A percentile compares a stretch with the other conserved stretches of the same genome.
phyloP scores from a whole-genome alignment of 2,888 invertebrate species.

The Caenorhabditis drosophilae region DNA sequence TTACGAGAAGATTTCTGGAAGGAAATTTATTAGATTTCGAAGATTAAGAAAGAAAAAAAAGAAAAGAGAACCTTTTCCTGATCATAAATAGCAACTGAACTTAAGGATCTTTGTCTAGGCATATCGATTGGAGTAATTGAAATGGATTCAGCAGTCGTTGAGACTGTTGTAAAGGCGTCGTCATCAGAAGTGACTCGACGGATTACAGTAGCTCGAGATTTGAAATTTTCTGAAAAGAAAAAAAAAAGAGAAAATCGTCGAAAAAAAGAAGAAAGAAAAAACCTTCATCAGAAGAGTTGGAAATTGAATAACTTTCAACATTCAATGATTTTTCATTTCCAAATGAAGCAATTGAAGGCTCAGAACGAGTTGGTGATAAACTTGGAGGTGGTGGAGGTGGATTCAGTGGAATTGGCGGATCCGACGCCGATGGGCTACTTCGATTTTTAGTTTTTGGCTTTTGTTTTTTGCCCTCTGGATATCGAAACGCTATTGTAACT shows the following conservation, averaged over 20 bases:
- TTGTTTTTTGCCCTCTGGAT: not conserved
- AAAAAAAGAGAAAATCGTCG: no score
- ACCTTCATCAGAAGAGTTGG: slow-evolving; percentile 28
- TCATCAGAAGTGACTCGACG: slow-evolving; percentile 42
- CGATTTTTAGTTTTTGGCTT: not conserved
- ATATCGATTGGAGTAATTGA: slow-evolving; percentile 56
- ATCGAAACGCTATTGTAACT: slow-evolving; percentile 7
- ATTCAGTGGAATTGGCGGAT: slow-evolving; percentile 25
- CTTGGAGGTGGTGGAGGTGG: slow-evolving; percentile 25
- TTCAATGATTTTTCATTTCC: no score
- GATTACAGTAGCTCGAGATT: slow-evolving; percentile 39
- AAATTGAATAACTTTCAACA: slow-evolving; percentile 6
- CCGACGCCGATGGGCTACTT: slow-evolving; percentile 28
- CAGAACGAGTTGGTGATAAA: slow-evolving; percentile 19
- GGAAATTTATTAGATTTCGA: not conserved
- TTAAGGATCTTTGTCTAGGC: slow-evolving; percentile 45
- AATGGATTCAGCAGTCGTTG: slow-evolving; percentile 49
- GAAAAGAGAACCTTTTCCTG: slow-evolving; percentile 37
- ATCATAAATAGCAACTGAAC: slow-evolving; percentile 53
- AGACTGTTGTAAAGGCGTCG: slow-evolving; percentile 46
- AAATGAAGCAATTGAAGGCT: slow-evolving; percentile 37
- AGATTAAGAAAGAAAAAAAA: no score
- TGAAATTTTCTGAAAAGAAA: slow-evolving; percentile 2
- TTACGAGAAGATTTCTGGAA: slow-evolving; percentile 30
- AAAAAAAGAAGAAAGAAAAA: no score